These are phyloP conservation scores for Callipepla squamata DNA, from an alignment of 2,113 vertebrate genomes.

Conservation along the genomic window DNA sequence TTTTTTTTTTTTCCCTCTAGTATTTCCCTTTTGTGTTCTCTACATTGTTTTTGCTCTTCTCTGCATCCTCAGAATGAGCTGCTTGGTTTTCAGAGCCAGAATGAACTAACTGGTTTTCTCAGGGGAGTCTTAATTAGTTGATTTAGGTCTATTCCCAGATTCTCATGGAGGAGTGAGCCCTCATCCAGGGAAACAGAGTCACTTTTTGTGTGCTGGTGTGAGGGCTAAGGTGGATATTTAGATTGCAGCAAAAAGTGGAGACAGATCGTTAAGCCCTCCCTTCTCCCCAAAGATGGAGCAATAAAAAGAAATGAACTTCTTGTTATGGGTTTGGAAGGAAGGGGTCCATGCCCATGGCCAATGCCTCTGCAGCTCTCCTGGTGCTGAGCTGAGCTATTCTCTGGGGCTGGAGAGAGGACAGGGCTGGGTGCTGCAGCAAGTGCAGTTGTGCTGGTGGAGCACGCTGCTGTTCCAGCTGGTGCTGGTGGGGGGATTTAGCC, in stretches of 20 bases:
- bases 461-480: background rate
- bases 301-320: background rate
- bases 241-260: background rate
- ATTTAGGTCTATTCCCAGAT: background rate
- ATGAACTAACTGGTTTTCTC: background rate
- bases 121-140: background rate
- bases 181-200: background rate
- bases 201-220: background rate
- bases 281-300: background rate
- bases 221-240: background rate
- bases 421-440: background rate
- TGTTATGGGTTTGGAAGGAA: background rate
- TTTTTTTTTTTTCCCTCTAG: background rate
- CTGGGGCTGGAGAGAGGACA: background rate
- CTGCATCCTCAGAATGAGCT: background rate
- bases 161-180: background rate
- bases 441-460: background rate
- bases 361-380: background rate
- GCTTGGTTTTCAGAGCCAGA: background rate
- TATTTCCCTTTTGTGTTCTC: background rate
- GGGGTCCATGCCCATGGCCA: fast-evolving
- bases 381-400: fast-evolving
- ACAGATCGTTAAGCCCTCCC: background rate
- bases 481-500: background rate
- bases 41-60: background rate